phyloP scores from a whole-genome alignment of 2,888 invertebrate species.

The Gymnocheta viridis region DNA sequence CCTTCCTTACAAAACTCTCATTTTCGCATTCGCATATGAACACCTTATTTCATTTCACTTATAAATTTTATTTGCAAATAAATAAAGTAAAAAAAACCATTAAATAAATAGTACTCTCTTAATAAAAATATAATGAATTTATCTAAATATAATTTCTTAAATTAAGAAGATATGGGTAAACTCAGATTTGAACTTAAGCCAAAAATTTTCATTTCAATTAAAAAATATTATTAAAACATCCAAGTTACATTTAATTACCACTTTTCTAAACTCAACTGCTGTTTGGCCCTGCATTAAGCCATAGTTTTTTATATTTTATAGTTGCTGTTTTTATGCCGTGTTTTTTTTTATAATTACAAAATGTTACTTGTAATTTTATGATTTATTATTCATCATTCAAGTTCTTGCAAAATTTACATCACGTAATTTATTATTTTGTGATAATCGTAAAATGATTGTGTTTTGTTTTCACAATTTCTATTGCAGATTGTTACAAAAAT shows the following conservation, averaged over 20 bases:
- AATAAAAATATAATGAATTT: no score
- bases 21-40: no score
- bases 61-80: no score
- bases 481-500: conserved; percentile 44
- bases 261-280: neutral
- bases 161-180: no score
- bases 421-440: conserved; percentile 60
- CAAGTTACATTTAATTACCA: neutral
- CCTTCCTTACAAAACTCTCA: no score
- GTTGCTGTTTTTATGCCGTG: neutral
- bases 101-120: no score
- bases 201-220: no score
- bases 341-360: conserved; percentile 35
- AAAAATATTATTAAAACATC: no score
- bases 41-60: no score
- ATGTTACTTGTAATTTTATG: conserved; percentile 15
- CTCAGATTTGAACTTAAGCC: no score
- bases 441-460: conserved; percentile 44
- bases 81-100: no score
- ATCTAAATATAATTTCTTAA: no score
- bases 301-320: neutral
- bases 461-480: conserved; percentile 56
- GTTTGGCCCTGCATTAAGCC: neutral
- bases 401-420: conserved; percentile 55
- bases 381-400: conserved; percentile 49